Conservation (phyloP, 1,140 invertebrate species). For the Bombus cullumanus region DNA sequence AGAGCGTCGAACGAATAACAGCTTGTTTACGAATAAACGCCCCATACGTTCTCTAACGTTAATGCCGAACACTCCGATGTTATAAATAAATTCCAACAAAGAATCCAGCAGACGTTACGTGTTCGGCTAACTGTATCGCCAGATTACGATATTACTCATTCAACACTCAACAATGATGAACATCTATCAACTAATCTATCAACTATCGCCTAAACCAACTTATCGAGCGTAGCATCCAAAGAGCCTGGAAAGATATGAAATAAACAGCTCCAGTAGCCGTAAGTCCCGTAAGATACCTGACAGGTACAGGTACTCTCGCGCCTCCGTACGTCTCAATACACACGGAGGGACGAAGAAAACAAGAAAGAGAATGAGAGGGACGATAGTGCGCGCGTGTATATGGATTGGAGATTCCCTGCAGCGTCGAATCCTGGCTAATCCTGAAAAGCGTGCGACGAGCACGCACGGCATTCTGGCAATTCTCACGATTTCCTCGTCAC, state of each 20-base stretch:
- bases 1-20: too few species aligned
- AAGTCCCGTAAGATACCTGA: constrained; percentile 30
- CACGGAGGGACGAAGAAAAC: background rate
- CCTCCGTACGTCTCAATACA: constrained; percentile 27
- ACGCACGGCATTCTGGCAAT: constrained; percentile 73
- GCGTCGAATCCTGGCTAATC: constrained; percentile 68
- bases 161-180: background rate
- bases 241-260: constrained; percentile 2
- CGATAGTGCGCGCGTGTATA: background rate
- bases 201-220: background rate
- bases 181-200: background rate
- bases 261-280: constrained; percentile 21
- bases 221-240: background rate
- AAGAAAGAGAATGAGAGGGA: background rate
- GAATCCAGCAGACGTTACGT: too few species aligned
- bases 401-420: constrained; percentile 61
- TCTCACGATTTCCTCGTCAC: constrained; percentile 71
- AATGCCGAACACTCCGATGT: too few species aligned
- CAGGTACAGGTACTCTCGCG: constrained; percentile 49
- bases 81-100: too few species aligned
- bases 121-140: too few species aligned
- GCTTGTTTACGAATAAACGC: too few species aligned
- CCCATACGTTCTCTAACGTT: too few species aligned
- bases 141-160: background rate
- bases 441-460: constrained; percentile 60